Evolutionary conservation across 2,797 vertebrate species (phyloP).

Genomic region (Ptychobarbus kaznakovi): DNA sequence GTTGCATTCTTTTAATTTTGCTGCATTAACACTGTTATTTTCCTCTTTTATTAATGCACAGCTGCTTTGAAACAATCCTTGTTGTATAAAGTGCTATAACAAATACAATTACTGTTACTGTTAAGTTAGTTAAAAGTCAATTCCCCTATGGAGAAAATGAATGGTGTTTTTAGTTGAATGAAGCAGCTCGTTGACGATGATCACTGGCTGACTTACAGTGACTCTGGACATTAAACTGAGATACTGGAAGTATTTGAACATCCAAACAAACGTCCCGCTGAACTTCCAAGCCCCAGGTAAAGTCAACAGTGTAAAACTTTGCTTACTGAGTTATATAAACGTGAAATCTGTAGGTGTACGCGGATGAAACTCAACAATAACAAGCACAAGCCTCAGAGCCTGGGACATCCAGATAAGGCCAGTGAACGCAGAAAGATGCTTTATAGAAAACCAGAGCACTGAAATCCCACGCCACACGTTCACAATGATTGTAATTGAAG

Average conservation of each 20-base stretch:
- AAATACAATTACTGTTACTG: not conserved
- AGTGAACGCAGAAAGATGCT: conserved; percentile 3
- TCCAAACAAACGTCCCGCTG: conserved; percentile 12
- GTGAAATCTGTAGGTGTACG: not conserved
- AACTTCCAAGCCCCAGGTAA: not conserved
- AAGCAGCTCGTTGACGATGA: not conserved
- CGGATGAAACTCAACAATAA: conserved; percentile 20
- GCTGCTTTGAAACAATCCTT: not conserved
- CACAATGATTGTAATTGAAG: conserved; percentile 1
- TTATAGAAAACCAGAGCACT: conserved; percentile 25
- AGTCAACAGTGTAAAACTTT: conserved; percentile 33
- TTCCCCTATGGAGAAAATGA: not conserved
- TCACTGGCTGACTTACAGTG: not conserved
- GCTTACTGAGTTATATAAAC: conserved; percentile 2
- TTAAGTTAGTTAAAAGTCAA: not conserved
- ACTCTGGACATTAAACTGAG: conserved; percentile 1
- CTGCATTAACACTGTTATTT: not conserved
- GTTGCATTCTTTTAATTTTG: not conserved
- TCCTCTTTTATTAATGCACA: not conserved
- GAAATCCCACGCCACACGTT: not conserved
- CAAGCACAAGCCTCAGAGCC: not conserved
- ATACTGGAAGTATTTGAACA: not conserved
- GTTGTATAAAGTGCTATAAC: not conserved
- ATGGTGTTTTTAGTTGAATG: not conserved
- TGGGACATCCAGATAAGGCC: conserved; percentile 28